Evolutionary conservation across 2,113 vertebrate genomes (phyloP).

Genomic region (Tonatia bakeri): DNA sequence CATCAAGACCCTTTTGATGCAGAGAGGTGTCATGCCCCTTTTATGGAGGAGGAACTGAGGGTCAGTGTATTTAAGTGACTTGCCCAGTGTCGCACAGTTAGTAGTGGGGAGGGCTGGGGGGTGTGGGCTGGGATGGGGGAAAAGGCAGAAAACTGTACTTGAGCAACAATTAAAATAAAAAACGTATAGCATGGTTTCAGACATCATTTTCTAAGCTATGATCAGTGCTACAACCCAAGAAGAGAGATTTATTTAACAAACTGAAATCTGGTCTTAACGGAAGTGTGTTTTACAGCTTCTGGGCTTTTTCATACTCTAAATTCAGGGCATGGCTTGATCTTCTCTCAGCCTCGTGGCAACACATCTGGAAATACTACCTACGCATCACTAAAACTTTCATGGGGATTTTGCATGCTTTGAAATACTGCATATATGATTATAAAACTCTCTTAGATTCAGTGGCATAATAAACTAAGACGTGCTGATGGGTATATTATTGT

Average conservation of each 20-base stretch:
- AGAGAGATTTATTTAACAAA: slow-evolving; percentile 6
- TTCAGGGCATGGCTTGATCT: slow-evolving; percentile 2
- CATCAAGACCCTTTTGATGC: not conserved
- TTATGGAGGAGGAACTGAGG: not conserved
- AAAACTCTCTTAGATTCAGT: not conserved
- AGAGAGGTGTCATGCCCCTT: not conserved
- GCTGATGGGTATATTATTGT: slow-evolving; percentile 4
- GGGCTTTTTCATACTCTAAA: slow-evolving; percentile 21
- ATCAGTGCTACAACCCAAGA: not conserved
- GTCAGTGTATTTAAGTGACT: not conserved
- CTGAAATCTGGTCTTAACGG: not conserved
- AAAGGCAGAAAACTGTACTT: no score
- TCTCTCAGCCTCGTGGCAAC: not conserved
- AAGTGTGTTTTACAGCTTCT: not conserved
- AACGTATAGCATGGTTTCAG: not conserved
- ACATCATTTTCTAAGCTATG: not conserved
- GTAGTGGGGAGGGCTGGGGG: not conserved
- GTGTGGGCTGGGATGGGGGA: no score
- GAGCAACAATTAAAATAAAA: no score
- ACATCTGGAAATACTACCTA: slow-evolving; percentile 33
- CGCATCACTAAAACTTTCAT: slow-evolving; percentile 27
- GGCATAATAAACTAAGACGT: slow-evolving; percentile 17
- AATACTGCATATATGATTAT: not conserved
- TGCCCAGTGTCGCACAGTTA: not conserved
- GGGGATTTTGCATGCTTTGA: not conserved